A percentile compares a stretch with the other conserved stretches of the same genome.
These are phyloP conservation scores for Marcusenius ussheri DNA, from an alignment of 2,113 vertebrate genomes.

Conservation along the genomic window DNA sequence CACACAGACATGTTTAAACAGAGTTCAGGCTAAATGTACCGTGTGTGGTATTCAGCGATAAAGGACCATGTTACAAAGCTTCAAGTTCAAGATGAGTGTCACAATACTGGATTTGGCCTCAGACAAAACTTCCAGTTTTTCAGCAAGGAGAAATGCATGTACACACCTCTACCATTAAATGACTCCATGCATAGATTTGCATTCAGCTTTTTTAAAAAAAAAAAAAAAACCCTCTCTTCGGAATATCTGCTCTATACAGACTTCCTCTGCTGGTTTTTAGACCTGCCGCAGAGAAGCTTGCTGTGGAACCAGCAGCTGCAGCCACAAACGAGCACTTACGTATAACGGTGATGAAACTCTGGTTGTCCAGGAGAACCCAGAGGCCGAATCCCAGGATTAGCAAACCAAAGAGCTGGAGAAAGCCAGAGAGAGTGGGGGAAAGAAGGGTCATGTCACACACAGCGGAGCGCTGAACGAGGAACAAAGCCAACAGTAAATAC, in stretches of 20 bases:
- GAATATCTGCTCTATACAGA: neutral
- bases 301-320: neutral
- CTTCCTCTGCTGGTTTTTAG: neutral
- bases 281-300: neutral
- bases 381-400: conserved; percentile 87
- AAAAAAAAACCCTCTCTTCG: neutral
- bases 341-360: conserved; percentile 81
- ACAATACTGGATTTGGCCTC: neutral
- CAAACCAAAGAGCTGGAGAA: conserved; percentile 73
- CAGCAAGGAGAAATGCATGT: neutral
- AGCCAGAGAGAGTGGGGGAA: neutral
- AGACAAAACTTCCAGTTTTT: neutral
- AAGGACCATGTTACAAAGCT: neutral
- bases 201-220: neutral
- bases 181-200: neutral
- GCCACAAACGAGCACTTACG: conserved; percentile 56
- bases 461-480: neutral
- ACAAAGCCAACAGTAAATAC: neutral
- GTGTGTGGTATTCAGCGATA: neutral
- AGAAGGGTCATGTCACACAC: neutral
- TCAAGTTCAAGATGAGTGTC: neutral
- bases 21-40: neutral
- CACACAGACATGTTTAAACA: neutral
- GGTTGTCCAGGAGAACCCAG: conserved; percentile 85
- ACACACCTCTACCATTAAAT: neutral